Base-by-base conservation (phyloP, 2,888 invertebrate species). In the Phortica magna region DNA sequence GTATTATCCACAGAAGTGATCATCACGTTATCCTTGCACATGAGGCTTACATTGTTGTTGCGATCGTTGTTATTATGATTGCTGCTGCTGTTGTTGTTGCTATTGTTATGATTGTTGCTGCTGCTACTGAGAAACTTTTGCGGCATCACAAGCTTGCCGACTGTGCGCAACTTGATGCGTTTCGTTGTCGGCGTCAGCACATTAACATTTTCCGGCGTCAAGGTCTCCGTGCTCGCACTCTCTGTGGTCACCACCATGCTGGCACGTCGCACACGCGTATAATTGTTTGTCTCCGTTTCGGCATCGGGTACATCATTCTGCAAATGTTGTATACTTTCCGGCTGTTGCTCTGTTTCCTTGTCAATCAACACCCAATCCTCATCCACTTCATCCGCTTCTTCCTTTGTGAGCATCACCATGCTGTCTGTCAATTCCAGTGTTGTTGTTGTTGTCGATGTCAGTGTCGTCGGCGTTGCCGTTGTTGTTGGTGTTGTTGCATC, bases 71-170 rank as follows among this genome's bases (percentile, higher is more conserved):
- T 65, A n/a, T 65, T 65, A 39, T 77, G 77, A 12, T 78, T 75
- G 57, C 17, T 61, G 59, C 10, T 43, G 77, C 78, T 83, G 74
- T 81, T 80, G 75, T 76, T 81, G 70, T 85, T 87, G 65, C 85
- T 88, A 68, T 84, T 86, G 68, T 89, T 87, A 76, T 89, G 90
- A 42, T 83, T 84, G 55, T 77, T 88, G 70, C 22, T 70, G 48
- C 53, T 12, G 22, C 43, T 12, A 10, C 43, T 9, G 5, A 89
- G 82, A 75, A 92, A 91, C 0, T 84, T 88, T 0, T 85, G 82
- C 14, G 92, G 92, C 80, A 92, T 57, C 71, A 90, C 79, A 2
- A 92, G 78, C 78, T 91, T 91, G 22, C 92, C 91, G 41, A 91
- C 84, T 0, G 91, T 88, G 43, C 88, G 89, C 17, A 90, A 53